Percentiles rank a stretch among this genome's conserved stretches.
These are phyloP conservation scores for Chouioia cunea DNA, from an alignment of 2,888 invertebrate genomes.

Conservation along the genomic window DNA sequence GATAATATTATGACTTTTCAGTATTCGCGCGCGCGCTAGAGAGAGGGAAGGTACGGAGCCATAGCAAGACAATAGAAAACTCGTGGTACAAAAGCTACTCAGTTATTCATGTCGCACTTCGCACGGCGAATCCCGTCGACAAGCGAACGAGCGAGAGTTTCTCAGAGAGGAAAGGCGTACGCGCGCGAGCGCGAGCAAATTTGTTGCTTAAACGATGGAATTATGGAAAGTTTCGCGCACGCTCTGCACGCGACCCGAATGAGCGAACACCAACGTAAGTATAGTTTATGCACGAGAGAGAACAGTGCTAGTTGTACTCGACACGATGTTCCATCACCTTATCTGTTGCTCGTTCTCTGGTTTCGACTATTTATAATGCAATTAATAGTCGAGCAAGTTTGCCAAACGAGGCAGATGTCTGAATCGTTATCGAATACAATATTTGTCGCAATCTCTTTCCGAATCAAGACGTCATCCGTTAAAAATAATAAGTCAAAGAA, in stretches of 20 bases:
- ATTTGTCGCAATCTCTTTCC: too few species aligned
- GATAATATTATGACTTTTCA: conserved; percentile 65
- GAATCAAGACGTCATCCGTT: too few species aligned
- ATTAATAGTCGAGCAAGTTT: conserved; percentile 24
- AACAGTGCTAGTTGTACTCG: too few species aligned
- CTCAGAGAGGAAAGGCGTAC: too few species aligned
- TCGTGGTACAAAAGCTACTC: conserved; percentile 56
- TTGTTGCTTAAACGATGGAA: conserved; percentile 49
- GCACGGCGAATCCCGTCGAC: not conserved
- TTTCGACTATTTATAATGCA: conserved; percentile 32
- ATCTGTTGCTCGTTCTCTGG: not conserved
- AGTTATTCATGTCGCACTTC: conserved; percentile 66
- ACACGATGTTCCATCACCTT: not conserved
- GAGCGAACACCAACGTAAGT: not conserved
- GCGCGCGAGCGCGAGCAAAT: conserved; percentile 43
- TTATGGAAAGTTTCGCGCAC: conserved; percentile 46
- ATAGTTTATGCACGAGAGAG: conserved; percentile 4
- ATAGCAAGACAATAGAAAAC: conserved; percentile 45
- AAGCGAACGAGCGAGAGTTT: not conserved
- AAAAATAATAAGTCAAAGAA: too few species aligned
- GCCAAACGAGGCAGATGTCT: too few species aligned
- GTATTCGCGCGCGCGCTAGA: not conserved
- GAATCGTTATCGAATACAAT: too few species aligned
- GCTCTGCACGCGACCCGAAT: conserved; percentile 37
- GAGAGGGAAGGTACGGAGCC: conserved; percentile 40